A percentile compares a stretch with the other conserved stretches of the same genome.
phyloP scores from a whole-genome alignment of 2,888 invertebrate genomes.

The Rotaria socialis region DNA sequence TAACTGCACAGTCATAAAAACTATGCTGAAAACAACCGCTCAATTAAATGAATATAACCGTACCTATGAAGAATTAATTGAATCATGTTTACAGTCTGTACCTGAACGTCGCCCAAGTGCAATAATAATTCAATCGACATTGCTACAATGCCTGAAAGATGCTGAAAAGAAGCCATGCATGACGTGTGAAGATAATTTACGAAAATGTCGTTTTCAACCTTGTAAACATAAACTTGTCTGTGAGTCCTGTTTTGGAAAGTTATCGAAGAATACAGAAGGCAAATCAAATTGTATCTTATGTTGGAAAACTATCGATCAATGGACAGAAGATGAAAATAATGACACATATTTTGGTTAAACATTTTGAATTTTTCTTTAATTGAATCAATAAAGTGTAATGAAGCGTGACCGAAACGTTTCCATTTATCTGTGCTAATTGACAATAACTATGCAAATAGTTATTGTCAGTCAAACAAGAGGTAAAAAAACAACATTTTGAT shows the following conservation, averaged over 20 bases:
- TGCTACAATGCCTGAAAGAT: neutral
- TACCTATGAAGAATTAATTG: neutral
- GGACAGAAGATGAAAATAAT: neutral
- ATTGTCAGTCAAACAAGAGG: too few relatives aligned
- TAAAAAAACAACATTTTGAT: too few relatives aligned
- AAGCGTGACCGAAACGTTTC: too few relatives aligned
- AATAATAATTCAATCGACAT: neutral
- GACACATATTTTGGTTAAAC: neutral
- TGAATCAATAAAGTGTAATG: too few relatives aligned
- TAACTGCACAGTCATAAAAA: too few relatives aligned
- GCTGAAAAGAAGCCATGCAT: neutral
- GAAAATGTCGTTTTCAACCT: neutral
- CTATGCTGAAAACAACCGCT: neutral
- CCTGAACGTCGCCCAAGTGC: neutral
- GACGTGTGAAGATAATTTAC: neutral
- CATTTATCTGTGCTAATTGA: too few relatives aligned
- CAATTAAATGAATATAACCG: neutral
- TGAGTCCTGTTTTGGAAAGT: neutral
- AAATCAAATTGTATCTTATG: neutral
- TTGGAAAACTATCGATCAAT: neutral
- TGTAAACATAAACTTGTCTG: slow-evolving; percentile 8
- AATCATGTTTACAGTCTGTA: neutral
- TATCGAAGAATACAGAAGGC: neutral
- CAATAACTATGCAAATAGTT: too few relatives aligned
- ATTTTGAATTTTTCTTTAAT: too few relatives aligned